Evolutionary conservation across 2,113 vertebrate species (phyloP).

Genomic region (Xiphorhynchus elegans): DNA sequence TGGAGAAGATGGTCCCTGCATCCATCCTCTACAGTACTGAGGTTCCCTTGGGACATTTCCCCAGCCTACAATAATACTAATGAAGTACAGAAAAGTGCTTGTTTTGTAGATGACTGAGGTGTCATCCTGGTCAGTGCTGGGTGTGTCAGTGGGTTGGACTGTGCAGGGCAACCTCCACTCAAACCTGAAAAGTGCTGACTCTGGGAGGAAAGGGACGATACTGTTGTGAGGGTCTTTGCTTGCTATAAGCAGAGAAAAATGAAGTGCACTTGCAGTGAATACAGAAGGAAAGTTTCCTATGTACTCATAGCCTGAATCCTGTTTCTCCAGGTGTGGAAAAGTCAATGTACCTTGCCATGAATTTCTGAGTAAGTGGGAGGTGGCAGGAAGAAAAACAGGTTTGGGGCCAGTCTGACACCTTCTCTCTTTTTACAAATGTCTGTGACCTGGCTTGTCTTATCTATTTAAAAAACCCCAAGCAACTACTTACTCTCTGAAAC

Average conservation of each 20-base stretch:
- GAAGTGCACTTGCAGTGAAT: background rate
- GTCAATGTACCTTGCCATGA: background rate
- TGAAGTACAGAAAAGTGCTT: background rate
- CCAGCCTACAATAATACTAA: background rate
- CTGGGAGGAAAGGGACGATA: background rate
- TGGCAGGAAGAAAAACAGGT: background rate
- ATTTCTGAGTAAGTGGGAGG: background rate
- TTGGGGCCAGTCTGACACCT: background rate
- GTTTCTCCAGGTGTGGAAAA: background rate
- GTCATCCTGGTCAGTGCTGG: background rate
- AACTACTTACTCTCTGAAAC: background rate
- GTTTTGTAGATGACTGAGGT: background rate
- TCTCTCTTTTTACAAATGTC: background rate
- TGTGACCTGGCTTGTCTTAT: background rate
- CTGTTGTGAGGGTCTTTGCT: background rate
- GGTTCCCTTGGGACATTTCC: background rate
- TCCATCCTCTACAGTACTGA: background rate
- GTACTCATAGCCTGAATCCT: background rate
- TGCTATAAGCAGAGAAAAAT: background rate
- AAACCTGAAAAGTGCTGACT: background rate
- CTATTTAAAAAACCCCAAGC: background rate
- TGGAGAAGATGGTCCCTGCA: background rate
- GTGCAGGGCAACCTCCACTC: background rate
- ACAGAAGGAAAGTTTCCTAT: background rate
- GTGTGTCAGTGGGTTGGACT: background rate